Evolutionary conservation across 2,888 invertebrate genomes (phyloP).

Genomic region (Philaethria dido): DNA sequence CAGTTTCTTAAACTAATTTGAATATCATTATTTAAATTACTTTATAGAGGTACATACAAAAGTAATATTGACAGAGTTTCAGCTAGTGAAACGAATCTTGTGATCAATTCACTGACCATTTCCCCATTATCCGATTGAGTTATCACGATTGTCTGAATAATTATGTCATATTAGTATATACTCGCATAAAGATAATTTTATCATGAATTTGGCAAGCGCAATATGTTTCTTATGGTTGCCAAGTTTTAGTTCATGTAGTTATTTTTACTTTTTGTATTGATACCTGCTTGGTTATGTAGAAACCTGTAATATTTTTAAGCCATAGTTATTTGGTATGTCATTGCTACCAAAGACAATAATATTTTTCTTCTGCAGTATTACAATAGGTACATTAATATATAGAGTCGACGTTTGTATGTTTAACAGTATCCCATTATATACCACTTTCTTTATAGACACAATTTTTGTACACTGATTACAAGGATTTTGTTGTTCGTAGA

Average conservation of each 20-base stretch:
- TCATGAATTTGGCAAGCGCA: not conserved
- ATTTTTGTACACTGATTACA: conserved; percentile 26
- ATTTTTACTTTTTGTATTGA: not conserved
- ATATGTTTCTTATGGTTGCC: conserved; percentile 1
- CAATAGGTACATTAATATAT: too few species aligned
- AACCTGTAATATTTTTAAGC: not conserved
- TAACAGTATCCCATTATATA: too few species aligned
- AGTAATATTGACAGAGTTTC: conserved; percentile 2
- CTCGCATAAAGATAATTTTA: not conserved
- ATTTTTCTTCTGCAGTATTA: too few species aligned
- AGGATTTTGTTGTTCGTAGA: conserved; percentile 79
- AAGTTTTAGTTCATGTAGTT: conserved; percentile 2
- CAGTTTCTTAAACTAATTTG: too few species aligned
- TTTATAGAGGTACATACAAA: too few species aligned
- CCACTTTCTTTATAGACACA: too few species aligned
- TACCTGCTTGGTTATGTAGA: not conserved
- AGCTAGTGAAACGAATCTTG: not conserved
- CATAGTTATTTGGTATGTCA: too few species aligned
- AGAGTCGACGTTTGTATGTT: too few species aligned
- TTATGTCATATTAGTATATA: conserved; percentile 6
- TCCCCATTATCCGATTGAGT: conserved; percentile 1
- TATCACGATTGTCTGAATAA: conserved; percentile 14
- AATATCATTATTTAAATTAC: too few species aligned
- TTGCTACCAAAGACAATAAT: too few species aligned
- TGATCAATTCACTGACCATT: conserved; percentile 8